Evolutionary conservation across 2,888 invertebrate species (phyloP).

Genomic region (Cabera pusaria): DNA sequence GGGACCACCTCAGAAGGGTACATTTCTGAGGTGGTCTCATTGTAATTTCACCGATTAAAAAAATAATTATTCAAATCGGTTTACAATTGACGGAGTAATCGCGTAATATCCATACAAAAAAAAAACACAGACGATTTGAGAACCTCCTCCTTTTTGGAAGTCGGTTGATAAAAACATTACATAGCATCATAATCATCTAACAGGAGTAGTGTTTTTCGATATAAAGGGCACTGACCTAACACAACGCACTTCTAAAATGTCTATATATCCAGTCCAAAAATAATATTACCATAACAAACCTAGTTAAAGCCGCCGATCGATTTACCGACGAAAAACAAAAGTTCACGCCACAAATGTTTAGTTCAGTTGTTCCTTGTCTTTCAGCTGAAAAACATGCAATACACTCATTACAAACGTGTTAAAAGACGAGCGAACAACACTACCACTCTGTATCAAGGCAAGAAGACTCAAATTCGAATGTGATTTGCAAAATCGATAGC

Average conservation of each 20-base stretch:
- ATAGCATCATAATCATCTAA: too few species aligned
- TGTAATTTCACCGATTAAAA: too few species aligned
- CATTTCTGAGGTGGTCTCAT: too few species aligned
- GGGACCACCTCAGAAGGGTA: too few species aligned
- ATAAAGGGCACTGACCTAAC: constrained; percentile 17
- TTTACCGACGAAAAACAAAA: constrained; percentile 55
- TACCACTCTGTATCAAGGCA: constrained; percentile 4
- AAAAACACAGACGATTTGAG: too few species aligned
- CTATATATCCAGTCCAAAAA: constrained; percentile 19
- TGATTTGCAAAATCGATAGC: constrained; percentile 6
- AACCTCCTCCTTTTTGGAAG: too few species aligned
- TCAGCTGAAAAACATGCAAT: constrained; percentile 59
- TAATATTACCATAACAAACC: constrained; percentile 36
- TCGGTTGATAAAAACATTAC: too few species aligned
- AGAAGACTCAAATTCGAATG: constrained; percentile 11
- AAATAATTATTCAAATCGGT: too few species aligned
- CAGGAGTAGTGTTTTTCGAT: too few species aligned
- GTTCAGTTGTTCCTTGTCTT: constrained; percentile 68
- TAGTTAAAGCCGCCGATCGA: constrained; percentile 52
- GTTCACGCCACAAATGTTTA: constrained; percentile 52
- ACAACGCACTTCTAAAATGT: constrained; percentile 8
- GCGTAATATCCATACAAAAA: too few species aligned
- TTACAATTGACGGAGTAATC: too few species aligned
- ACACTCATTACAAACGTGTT: constrained; percentile 31
- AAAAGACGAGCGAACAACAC: neutral